A percentile compares a stretch with the other conserved stretches of the same genome.
Conservation (phyloP, 2,888 invertebrate species). For the Hofmannophila pseudospretella region DNA sequence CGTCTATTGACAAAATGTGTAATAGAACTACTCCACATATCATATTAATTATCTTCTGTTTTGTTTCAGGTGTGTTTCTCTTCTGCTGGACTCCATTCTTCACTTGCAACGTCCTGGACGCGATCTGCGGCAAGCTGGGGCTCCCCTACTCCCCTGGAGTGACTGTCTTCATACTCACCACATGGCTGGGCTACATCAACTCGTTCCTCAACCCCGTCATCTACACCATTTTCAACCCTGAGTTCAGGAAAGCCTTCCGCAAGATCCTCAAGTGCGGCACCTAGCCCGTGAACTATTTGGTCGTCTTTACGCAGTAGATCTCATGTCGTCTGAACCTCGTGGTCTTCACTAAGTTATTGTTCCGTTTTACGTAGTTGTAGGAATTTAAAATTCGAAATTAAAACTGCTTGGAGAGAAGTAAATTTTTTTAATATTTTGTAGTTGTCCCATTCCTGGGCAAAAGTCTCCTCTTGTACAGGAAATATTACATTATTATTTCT, state of each 20-base stretch:
- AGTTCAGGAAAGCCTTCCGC: slow-evolving; percentile 98
- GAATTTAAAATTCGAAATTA: no score
- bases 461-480: no score
- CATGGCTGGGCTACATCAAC: slow-evolving; percentile 99
- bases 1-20: no score
- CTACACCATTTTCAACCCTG: slow-evolving; percentile 97
- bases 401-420: no score
- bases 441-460: no score
- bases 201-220: slow-evolving; percentile 95
- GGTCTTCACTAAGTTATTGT: not conserved
- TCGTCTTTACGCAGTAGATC: slow-evolving; percentile 63
- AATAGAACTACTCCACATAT: no score
- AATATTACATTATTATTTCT: no score
- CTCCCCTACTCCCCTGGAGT: slow-evolving; percentile 89
- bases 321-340: slow-evolving; percentile 11
- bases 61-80: slow-evolving; percentile 98
- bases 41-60: no score
- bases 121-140: slow-evolving; percentile 93
- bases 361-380: not conserved
- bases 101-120: slow-evolving; percentile 98
- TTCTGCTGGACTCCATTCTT: slow-evolving; percentile 99
- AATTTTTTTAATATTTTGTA: no score
- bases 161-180: slow-evolving; percentile 94
- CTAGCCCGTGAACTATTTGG: slow-evolving; percentile 68
- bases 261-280: slow-evolving; percentile 88